Percentiles rank a stretch among this genome's conserved stretches.
Evolutionary conservation across 37 sponge, comb jelly and placozoan species (phyloP).

Genomic region (Spongilla lacustris): DNA sequence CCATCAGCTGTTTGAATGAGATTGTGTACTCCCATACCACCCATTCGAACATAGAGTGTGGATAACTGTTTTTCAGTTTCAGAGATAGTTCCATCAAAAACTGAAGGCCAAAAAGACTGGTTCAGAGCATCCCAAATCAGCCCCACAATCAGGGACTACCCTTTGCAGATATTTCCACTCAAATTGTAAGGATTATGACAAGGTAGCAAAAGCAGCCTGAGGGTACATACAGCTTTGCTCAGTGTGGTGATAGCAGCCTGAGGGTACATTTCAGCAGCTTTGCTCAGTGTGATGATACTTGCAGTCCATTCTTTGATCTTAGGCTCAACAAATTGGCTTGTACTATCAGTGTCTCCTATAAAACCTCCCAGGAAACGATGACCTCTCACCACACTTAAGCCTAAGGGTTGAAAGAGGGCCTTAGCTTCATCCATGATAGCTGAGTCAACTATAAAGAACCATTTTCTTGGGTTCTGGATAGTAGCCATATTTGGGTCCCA

Average conservation of each 20-base stretch:
- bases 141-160: conserved; percentile 13
- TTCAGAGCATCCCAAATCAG: background rate
- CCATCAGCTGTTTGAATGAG: background rate
- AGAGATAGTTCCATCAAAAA: conserved; percentile 6
- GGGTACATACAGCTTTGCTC: background rate
- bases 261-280: background rate
- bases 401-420: background rate
- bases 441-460: conserved; percentile 6
- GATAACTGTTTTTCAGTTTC: background rate
- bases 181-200: conserved; percentile 9
- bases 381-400: background rate
- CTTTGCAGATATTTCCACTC: conserved; percentile 30
- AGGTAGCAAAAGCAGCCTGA: conserved; percentile 14
- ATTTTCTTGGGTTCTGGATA: conserved; percentile 42
- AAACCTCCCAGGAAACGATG: conserved; percentile 30
- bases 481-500: conserved; percentile 56
- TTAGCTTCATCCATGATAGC: conserved; percentile 1
- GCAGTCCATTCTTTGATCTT: background rate
- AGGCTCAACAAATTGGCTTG: background rate
- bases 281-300: background rate
- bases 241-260: too few species aligned
- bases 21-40: background rate
- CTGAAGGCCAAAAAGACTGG: conserved; percentile 7
- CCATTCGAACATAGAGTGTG: background rate
- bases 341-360: conserved; percentile 10